These are phyloP conservation scores for Dicycla oo DNA, from an alignment of 2,888 invertebrate species.

Conservation along the genomic window DNA sequence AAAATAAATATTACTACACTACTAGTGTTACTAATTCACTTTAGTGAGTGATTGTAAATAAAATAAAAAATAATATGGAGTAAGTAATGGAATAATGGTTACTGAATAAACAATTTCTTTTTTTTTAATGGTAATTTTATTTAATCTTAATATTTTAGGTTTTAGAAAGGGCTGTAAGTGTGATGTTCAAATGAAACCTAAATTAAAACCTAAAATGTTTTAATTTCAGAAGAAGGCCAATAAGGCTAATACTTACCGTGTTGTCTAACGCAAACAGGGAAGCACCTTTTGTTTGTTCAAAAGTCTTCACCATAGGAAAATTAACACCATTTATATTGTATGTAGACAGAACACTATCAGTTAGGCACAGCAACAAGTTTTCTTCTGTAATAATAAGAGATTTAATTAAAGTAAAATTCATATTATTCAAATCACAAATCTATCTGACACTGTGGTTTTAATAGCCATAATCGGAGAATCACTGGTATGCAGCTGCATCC, in stretches of 20 bases:
- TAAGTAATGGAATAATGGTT: too few relatives aligned
- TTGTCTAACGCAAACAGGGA: slow-evolving; percentile 96
- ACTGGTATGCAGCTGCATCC: too few relatives aligned
- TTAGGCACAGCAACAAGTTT: slow-evolving; percentile 89
- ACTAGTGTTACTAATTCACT: too few relatives aligned
- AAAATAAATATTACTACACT: too few relatives aligned
- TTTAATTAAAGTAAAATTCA: background rate
- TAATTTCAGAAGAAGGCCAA: background rate
- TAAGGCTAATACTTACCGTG: slow-evolving; percentile 84
- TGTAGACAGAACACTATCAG: slow-evolving; percentile 94
- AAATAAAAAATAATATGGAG: too few relatives aligned
- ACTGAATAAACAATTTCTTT: too few relatives aligned
- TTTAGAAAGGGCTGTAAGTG: background rate
- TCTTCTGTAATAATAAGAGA: slow-evolving; percentile 82
- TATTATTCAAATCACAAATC: background rate
- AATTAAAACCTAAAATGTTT: background rate
- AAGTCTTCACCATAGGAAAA: slow-evolving; percentile 94
- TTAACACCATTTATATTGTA: slow-evolving; percentile 95
- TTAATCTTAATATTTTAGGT: background rate
- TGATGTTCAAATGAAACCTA: background rate
- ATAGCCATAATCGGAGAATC: background rate
- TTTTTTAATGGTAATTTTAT: background rate
- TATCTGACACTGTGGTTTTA: background rate
- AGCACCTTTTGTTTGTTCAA: slow-evolving; percentile 96
- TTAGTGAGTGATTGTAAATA: too few relatives aligned